Percentiles rank a stretch among this genome's conserved stretches.
These are phyloP conservation scores for Diachrysia chrysitis DNA, from an alignment of 2,888 invertebrate species.

Conservation along the genomic window DNA sequence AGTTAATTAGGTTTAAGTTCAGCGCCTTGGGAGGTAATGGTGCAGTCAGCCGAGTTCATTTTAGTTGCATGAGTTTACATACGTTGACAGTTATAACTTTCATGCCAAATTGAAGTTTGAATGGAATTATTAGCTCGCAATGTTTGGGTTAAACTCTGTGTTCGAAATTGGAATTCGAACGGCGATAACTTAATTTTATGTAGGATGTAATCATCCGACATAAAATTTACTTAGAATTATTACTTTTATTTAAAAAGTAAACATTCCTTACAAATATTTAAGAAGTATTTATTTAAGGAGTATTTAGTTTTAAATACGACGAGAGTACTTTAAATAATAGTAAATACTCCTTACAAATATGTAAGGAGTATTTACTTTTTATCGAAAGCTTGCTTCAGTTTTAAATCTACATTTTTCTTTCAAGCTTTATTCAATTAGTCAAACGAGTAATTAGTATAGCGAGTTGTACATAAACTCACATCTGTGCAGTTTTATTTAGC, in stretches of 20 bases:
- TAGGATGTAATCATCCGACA: too few relatives aligned
- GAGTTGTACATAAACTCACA: conserved; percentile 15
- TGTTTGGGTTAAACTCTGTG: conserved; percentile 18
- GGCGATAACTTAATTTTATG: too few relatives aligned
- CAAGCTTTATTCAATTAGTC: conserved; percentile 7
- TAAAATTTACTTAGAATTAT: too few relatives aligned
- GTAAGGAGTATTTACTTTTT: not conserved
- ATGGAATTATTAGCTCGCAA: conserved; percentile 34
- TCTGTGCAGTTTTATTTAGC: conserved; percentile 43
- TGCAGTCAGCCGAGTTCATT: conserved; percentile 23
- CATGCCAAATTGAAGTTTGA: conserved; percentile 29
- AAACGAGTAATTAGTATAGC: conserved; percentile 29
- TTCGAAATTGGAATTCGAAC: not conserved
- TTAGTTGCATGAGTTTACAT: conserved; percentile 21
- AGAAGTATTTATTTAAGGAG: too few relatives aligned
- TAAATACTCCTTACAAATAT: too few relatives aligned
- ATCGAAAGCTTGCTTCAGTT: not conserved
- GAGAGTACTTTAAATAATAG: too few relatives aligned
- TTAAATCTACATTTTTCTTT: not conserved
- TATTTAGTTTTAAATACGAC: too few relatives aligned
- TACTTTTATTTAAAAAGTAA: too few relatives aligned
- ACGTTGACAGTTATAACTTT: conserved; percentile 29
- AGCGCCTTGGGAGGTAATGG: conserved; percentile 27
- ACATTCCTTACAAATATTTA: too few relatives aligned
- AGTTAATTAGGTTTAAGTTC: conserved; percentile 49